Evolutionary conservation across 23 tunicate species (phyloP).

Genomic region (Styela clava): DNA sequence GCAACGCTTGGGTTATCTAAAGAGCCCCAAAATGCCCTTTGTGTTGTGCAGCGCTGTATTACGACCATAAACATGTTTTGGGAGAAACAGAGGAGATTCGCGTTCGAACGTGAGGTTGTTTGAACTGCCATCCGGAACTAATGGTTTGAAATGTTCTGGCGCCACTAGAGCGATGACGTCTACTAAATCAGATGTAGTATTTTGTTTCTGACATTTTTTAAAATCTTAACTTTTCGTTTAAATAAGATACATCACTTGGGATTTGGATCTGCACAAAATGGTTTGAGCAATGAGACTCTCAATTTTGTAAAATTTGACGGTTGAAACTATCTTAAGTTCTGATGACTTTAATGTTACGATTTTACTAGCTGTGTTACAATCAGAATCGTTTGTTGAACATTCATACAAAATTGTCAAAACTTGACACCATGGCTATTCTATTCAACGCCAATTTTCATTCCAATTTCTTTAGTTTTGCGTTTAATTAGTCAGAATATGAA

Average conservation of each 20-base stretch:
- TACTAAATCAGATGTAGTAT: background rate
- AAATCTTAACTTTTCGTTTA: background rate
- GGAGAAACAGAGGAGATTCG: slow-evolving; percentile 19
- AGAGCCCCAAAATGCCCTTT: background rate
- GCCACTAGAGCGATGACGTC: slow-evolving; percentile 36
- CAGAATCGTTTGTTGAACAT: too few species aligned
- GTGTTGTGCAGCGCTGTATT: background rate
- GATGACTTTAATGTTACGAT: too few species aligned
- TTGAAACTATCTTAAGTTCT: too few species aligned
- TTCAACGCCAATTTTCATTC: slow-evolving; percentile 5
- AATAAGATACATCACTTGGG: too few species aligned
- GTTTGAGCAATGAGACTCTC: too few species aligned
- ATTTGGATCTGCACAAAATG: too few species aligned
- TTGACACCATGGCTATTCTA: background rate
- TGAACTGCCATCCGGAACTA: slow-evolving; percentile 37
- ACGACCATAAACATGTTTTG: slow-evolving; percentile 32
- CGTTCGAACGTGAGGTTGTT: slow-evolving; percentile 18
- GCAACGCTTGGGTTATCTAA: background rate
- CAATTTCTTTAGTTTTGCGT: slow-evolving; percentile 3
- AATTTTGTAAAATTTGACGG: too few species aligned
- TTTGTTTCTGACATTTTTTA: background rate
- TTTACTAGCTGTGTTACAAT: too few species aligned
- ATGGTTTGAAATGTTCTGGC: slow-evolving; percentile 35
- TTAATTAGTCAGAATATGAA: background rate
- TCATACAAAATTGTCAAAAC: background rate